Percentiles rank a stretch among this genome's conserved stretches.
Conservation (phyloP, 92 coral and sea anemone genomes). For the Phenganax stokvisi region DNA sequence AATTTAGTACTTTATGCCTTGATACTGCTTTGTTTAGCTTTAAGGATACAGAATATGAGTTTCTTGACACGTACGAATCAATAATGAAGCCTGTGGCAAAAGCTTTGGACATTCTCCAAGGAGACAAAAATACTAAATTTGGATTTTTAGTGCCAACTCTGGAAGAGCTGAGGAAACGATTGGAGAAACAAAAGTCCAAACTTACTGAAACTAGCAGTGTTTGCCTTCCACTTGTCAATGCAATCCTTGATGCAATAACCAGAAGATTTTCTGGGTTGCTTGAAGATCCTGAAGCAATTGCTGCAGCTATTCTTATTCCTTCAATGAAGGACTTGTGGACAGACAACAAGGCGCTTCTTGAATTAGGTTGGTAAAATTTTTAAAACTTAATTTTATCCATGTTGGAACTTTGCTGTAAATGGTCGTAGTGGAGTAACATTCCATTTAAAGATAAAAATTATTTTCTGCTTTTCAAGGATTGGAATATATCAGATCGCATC, state of each 20-base stretch:
- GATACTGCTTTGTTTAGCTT: conserved; percentile 18
- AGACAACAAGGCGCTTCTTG: conserved; percentile 2
- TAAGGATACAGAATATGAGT: conserved; percentile 14
- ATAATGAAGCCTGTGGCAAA: conserved; percentile 24
- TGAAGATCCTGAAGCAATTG: conserved; percentile 5
- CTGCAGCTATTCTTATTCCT: conserved; percentile 16
- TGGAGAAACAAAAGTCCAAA: conserved; percentile 7
- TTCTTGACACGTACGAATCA: conserved; percentile 8
- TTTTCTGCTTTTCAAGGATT: conserved; percentile 16
- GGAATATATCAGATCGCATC: conserved; percentile 24
- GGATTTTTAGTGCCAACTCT: conserved; percentile 33
- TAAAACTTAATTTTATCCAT: not conserved
- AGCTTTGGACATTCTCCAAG: conserved; percentile 19
- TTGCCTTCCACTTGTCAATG: conserved; percentile 2
- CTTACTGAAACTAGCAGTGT: conserved; percentile 1
- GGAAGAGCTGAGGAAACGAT: conserved; percentile 9
- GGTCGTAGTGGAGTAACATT: not conserved
- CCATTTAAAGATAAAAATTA: not conserved
- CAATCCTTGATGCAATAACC: not conserved
- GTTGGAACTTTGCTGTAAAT: not conserved
- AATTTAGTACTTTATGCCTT: not conserved
- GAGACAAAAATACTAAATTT: conserved; percentile 18
- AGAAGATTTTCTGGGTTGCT: conserved; percentile 18
- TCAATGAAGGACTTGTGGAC: conserved; percentile 15
- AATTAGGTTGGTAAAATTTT: conserved; percentile 7